Base-by-base conservation (phyloP, 2,888 invertebrate genomes). In the Pandemis cinnamomeana region DNA sequence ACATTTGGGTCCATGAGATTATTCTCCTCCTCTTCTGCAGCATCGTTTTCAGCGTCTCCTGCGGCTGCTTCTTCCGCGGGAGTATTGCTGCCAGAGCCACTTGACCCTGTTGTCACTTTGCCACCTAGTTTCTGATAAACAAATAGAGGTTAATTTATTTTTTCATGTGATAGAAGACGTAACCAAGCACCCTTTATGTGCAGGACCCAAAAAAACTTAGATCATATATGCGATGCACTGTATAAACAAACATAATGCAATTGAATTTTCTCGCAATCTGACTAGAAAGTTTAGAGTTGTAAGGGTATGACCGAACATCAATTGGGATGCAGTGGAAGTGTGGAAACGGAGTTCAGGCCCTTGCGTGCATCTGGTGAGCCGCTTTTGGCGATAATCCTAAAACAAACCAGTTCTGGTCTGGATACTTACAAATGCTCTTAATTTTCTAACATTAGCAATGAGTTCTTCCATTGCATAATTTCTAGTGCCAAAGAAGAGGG, bases 391-490 rank as follows among this genome's bases (percentile, higher is more conserved):
- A 4, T 6, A n/a, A n/a, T 5, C 6, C 15, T 20, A 8, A 55
- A 20, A 55, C 15, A 55, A 15, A 20, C 15, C 64, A 62, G 36
- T 44, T 44, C 69, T 10, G n/a, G 0, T n/a, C 27, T 42, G 15
- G 20, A 72, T 75, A 93, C 94, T 91, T 86, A 94, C 94, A 85
- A 92, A 89, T 77, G 91, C 89, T 79, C 89, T 84, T 72, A 93
- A 79, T 86, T 90, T 94, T 78, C 86, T 89, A 77, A 95, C 89
- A 84, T 93, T 94, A 0, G 90, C 85, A 77, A 95, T 90, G 53
- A 95, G 89, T 81, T 93, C 92, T 85, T 95, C 95, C 84, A 95
- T 94, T 36, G 95, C 90, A 85, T 94, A 95, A 80, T 95, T 95
- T 73, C 95, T 89, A 10, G 95, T 94, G 15, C 91, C 91, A 77